Base-by-base conservation (phyloP, 2,888 invertebrate genomes). In the Mimachlamys varia region DNA sequence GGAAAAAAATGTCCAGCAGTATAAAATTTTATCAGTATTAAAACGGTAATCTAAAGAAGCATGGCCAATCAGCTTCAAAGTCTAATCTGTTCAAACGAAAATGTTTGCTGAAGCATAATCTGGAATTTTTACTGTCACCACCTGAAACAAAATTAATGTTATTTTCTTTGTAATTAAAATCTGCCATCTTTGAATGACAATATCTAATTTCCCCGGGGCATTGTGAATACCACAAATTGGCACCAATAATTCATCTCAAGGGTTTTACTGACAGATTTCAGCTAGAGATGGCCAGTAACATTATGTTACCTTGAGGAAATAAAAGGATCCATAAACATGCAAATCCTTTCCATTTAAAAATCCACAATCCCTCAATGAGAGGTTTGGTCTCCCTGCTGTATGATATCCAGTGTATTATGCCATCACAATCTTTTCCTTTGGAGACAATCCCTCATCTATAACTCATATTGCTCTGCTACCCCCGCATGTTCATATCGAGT, bases 131-230 rank as follows among this genome's bases (percentile, higher is more conserved):
- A n/a, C 58, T 76, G 76, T 76, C 58, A 76, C 33, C 76, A 76
- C 27, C 0, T 22, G 22, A 76, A 76, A 76, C 76, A 76, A 76
- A 76, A 76, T 76, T 33, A 76, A 76, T 76, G 76, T 76, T 76
- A 76, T 7, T 76, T 33, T 76, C 76, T 76, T 76, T 76, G 76
- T 76, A 76, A 76, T 76, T 76, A 76, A 76, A 27, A 76, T 76
- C 33, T 76, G 27, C 27, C 76, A 76, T 76, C 76, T 76, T 76
- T 19, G 76, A 76, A 76, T 76, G 22, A 76, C 12, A 27, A 27
- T 76, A 76, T 76, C 33, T 76, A 76, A 76, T 76, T 76, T 76
- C 33, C 76, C 76, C 10, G 12, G 1, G 76, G 76, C 76, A 15
- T 22, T 76, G 33, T 33, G 76, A 76, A 76, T 10, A 76, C 76